A percentile compares a stretch with the other conserved stretches of the same genome.
phyloP scores from a whole-genome alignment of 2,797 vertebrate genomes.

The Malacoraja senta region DNA sequence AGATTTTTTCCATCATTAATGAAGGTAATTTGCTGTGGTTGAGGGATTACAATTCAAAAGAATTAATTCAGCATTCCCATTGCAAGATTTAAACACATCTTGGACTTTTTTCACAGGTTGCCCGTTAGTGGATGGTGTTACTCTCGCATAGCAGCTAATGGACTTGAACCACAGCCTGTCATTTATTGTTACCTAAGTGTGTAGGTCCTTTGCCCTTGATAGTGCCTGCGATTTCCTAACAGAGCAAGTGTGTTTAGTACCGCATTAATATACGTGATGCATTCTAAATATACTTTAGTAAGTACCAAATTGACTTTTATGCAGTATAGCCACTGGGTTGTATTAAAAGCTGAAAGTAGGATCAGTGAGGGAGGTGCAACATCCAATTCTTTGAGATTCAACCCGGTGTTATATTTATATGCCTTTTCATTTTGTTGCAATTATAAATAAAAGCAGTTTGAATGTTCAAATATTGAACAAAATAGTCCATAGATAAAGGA shows the following conservation, averaged over 20 bases:
- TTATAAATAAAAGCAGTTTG: conserved; percentile 19
- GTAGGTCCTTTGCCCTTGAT: conserved; percentile 94
- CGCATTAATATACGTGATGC: conserved; percentile 57
- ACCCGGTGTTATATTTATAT: conserved; percentile 24
- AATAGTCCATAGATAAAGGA: neutral
- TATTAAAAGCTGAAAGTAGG: conserved; percentile 21
- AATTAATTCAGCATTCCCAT: conserved; percentile 98
- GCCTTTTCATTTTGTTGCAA: conserved; percentile 20
- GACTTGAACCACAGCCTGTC: conserved; percentile 99
- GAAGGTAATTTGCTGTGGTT: conserved; percentile 99
- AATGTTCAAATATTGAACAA: conserved; percentile 17
- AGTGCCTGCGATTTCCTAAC: conserved; percentile 65
- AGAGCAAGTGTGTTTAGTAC: conserved; percentile 78
- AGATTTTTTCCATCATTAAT: conserved; percentile 96
- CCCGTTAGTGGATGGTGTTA: conserved; percentile 83
- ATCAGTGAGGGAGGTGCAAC: conserved; percentile 7
- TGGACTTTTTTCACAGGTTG: conserved; percentile 97
- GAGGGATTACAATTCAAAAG: conserved; percentile 97
- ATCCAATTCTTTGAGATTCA: conserved; percentile 6
- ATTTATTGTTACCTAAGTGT: conserved; percentile 71
- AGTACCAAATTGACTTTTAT: conserved; percentile 26
- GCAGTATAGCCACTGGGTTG: neutral
- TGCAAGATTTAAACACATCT: conserved; percentile 98
- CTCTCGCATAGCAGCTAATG: conserved; percentile 99
- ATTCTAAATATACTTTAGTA: conserved; percentile 50